These are phyloP conservation scores for Hyphantria cunea DNA, from an alignment of 1,140 invertebrate genomes.

Conservation along the genomic window DNA sequence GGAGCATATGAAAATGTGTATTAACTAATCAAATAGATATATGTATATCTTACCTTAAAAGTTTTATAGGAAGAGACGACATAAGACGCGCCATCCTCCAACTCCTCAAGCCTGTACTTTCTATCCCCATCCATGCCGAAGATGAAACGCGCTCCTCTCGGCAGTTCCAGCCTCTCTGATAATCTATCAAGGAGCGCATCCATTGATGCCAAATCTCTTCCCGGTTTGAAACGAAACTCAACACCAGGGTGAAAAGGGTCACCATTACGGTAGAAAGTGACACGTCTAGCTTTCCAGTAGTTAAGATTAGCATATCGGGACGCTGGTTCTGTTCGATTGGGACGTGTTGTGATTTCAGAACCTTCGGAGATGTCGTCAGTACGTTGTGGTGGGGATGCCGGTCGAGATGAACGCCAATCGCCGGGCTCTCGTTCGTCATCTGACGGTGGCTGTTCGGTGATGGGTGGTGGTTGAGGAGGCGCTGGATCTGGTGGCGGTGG, in stretches of 20 bases:
- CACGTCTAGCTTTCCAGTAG: constrained; percentile 92
- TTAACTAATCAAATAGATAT: neutral
- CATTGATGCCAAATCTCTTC: constrained; percentile 92
- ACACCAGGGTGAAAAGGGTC: constrained; percentile 95
- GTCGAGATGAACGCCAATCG: constrained; percentile 74
- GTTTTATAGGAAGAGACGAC: constrained; percentile 95
- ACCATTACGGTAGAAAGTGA: constrained; percentile 96
- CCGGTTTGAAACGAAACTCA: constrained; percentile 93
- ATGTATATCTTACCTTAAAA: constrained; percentile 88
- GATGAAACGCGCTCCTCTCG: constrained; percentile 92
- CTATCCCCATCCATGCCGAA: constrained; percentile 95
- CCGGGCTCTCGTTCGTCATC: constrained; percentile 65
- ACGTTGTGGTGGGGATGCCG: constrained; percentile 69
- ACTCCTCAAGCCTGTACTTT: constrained; percentile 91
- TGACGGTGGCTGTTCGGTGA: constrained; percentile 53
- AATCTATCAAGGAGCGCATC: constrained; percentile 93
- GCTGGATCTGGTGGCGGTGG: constrained; percentile 56
- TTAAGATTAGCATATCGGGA: constrained; percentile 90
- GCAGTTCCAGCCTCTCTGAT: constrained; percentile 90
- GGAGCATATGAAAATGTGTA: neutral
- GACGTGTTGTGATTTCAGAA: constrained; percentile 63
- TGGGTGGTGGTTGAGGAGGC: constrained; percentile 53
- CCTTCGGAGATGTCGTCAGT: constrained; percentile 71
- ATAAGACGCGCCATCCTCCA: constrained; percentile 95
- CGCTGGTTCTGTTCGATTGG: constrained; percentile 69